Percentiles rank a stretch among this genome's conserved stretches.
Conservation (phyloP, 2,888 invertebrate genomes). For the Eugnorisma glareosa region DNA sequence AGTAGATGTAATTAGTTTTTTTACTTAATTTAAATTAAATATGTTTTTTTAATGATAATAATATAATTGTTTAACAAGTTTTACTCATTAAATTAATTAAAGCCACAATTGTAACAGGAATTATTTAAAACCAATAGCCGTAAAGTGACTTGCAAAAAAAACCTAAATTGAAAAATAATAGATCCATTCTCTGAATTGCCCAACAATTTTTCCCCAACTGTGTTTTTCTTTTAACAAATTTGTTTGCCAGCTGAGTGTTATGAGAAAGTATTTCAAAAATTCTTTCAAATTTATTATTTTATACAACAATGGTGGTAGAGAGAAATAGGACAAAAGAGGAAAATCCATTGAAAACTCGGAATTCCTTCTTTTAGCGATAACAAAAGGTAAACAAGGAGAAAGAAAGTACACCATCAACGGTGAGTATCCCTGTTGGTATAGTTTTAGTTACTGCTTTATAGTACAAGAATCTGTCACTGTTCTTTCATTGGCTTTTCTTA, state of each 20-base stretch:
- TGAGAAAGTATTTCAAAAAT: slow-evolving; percentile 56
- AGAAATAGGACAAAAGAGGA: slow-evolving; percentile 54
- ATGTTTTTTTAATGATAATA: neutral
- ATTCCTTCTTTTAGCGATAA: slow-evolving; percentile 53
- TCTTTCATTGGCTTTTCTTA: neutral
- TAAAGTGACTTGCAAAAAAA: slow-evolving; percentile 29
- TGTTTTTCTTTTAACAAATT: slow-evolving; percentile 54
- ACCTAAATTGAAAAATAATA: slow-evolving; percentile 48
- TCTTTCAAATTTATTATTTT: slow-evolving; percentile 57
- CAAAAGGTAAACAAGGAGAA: slow-evolving; percentile 63
- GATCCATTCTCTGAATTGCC: slow-evolving; percentile 33
- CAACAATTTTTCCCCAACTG: slow-evolving; percentile 10
- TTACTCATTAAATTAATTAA: slow-evolving; percentile 16
- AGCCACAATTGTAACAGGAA: neutral
- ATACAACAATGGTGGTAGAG: slow-evolving; percentile 57
- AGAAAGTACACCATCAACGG: slow-evolving; percentile 44
- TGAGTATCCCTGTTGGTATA: slow-evolving; percentile 39
- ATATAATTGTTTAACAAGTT: neutral
- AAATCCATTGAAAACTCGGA: slow-evolving; percentile 57
- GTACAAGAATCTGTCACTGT: neutral
- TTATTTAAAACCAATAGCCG: slow-evolving; percentile 27
- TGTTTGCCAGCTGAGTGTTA: slow-evolving; percentile 57
- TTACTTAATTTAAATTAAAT: neutral
- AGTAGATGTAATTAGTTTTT: neutral
- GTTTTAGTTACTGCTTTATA: neutral